phyloP scores from a whole-genome alignment of 2,113 vertebrate genomes.

The Entomyzon cyanotis region DNA sequence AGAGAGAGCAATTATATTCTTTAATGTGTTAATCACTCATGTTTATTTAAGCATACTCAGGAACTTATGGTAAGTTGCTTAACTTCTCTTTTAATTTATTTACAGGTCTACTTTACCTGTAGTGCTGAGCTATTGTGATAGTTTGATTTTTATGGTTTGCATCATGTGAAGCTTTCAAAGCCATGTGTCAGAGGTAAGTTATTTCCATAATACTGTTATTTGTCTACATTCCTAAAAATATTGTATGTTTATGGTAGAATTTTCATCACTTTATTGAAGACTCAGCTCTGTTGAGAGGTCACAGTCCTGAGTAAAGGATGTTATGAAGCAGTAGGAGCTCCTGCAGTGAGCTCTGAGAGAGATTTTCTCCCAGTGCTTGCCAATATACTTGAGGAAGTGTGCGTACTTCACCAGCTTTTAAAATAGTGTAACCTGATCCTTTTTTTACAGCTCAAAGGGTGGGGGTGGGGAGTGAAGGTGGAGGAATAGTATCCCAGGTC shows the following conservation, averaged over 20 bases:
- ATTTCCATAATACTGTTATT: not conserved
- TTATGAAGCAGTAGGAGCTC: not conserved
- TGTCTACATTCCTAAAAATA: not conserved
- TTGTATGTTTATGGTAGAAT: not conserved
- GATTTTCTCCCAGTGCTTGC: not conserved
- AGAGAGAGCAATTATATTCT: not conserved
- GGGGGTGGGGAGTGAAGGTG: not conserved
- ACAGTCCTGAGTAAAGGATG: not conserved
- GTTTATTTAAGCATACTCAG: not conserved
- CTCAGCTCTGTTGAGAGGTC: not conserved
- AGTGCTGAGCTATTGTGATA: not conserved
- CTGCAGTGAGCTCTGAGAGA: not conserved
- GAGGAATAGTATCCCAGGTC: constrained; percentile 7
- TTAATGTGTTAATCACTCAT: not conserved
- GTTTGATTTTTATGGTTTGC: not conserved
- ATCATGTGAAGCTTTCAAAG: not conserved
- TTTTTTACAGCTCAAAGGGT: not conserved
- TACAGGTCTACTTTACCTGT: constrained; percentile 9
- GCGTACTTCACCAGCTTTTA: constrained; percentile 1
- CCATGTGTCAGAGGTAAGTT: constrained; percentile 23
- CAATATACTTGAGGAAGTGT: not conserved
- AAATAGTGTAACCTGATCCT: constrained; percentile 52
- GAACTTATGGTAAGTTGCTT: not conserved
- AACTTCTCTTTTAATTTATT: constrained; percentile 19
- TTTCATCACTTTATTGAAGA: not conserved